Evolutionary conservation across 2,888 invertebrate genomes (phyloP).

Genomic region (Leptopterna dolabrata): DNA sequence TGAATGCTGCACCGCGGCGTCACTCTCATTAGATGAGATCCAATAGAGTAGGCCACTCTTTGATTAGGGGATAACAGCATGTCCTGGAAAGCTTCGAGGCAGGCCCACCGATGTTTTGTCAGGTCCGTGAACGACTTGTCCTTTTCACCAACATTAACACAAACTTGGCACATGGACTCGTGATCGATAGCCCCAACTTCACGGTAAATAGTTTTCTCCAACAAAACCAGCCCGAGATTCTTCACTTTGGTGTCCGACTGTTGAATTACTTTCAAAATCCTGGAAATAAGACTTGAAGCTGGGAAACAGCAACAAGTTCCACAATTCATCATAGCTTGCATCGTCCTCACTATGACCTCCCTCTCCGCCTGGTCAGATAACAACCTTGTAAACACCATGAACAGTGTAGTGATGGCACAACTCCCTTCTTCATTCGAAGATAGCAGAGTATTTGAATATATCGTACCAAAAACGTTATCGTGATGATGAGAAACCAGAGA

Average conservation of each 20-base stretch:
- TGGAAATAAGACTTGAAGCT: slow-evolving; percentile 64
- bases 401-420: slow-evolving; percentile 71
- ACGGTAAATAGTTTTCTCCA: slow-evolving; percentile 73
- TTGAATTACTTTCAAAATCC: slow-evolving; percentile 67
- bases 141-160: slow-evolving; percentile 57
- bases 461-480: slow-evolving; percentile 71
- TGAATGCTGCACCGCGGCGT: slow-evolving; percentile 71
- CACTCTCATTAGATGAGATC: slow-evolving; percentile 72
- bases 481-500: slow-evolving; percentile 72
- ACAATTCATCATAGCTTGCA: slow-evolving; percentile 71
- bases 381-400: slow-evolving; percentile 69
- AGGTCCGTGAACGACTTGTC: slow-evolving; percentile 58
- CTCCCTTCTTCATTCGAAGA: slow-evolving; percentile 68
- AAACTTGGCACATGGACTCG: slow-evolving; percentile 59
- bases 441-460: slow-evolving; percentile 66
- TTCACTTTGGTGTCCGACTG: slow-evolving; percentile 66
- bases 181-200: slow-evolving; percentile 70
- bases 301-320: slow-evolving; percentile 77
- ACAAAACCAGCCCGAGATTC: slow-evolving; percentile 69
- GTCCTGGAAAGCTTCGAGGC: slow-evolving; percentile 66
- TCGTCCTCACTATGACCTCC: slow-evolving; percentile 61
- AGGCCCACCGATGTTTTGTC: slow-evolving; percentile 59
- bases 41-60: slow-evolving; percentile 71
- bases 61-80: slow-evolving; percentile 71
- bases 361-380: slow-evolving; percentile 61